These are phyloP conservation scores for Corythoichthys haematopterus DNA, from an alignment of 2,113 vertebrate genomes.

Conservation along the genomic window DNA sequence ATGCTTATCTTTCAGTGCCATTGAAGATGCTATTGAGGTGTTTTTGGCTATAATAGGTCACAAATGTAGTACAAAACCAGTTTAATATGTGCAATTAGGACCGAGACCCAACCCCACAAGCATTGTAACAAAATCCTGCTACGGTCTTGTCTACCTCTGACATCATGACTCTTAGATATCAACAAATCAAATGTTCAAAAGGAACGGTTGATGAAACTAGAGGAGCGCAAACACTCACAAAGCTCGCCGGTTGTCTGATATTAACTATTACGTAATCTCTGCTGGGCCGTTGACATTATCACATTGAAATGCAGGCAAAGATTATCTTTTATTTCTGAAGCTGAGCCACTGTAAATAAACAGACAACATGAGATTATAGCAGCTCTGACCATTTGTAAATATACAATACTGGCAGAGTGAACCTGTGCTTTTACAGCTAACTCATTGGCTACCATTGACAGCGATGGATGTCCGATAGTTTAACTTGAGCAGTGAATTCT, in stretches of 20 bases:
- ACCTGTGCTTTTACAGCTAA: not conserved
- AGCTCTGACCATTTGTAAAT: slow-evolving; percentile 9
- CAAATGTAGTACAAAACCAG: slow-evolving; percentile 9
- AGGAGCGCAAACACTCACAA: slow-evolving; percentile 18
- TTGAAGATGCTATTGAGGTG: no score
- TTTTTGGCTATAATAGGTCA: no score
- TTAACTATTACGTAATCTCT: slow-evolving; percentile 41
- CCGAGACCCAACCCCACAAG: not conserved
- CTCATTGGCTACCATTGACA: no score
- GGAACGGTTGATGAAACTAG: slow-evolving; percentile 23
- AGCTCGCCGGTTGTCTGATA: slow-evolving; percentile 16
- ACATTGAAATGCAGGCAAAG: slow-evolving; percentile 44
- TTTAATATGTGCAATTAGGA: not conserved
- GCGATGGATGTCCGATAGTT: no score
- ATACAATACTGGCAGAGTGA: not conserved
- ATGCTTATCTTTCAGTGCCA: no score
- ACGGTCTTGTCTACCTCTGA: slow-evolving; percentile 31
- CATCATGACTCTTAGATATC: slow-evolving; percentile 26
- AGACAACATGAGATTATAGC: slow-evolving; percentile 50
- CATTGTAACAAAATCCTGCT: slow-evolving; percentile 31
- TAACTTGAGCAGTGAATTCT: not conserved
- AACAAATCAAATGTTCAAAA: slow-evolving; percentile 36
- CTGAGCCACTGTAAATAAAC: slow-evolving; percentile 44
- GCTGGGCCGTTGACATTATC: slow-evolving; percentile 45
- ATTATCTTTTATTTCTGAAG: slow-evolving; percentile 32